Base-by-base conservation (phyloP, 2,797 vertebrate genomes). In the Myotis findleyi region DNA sequence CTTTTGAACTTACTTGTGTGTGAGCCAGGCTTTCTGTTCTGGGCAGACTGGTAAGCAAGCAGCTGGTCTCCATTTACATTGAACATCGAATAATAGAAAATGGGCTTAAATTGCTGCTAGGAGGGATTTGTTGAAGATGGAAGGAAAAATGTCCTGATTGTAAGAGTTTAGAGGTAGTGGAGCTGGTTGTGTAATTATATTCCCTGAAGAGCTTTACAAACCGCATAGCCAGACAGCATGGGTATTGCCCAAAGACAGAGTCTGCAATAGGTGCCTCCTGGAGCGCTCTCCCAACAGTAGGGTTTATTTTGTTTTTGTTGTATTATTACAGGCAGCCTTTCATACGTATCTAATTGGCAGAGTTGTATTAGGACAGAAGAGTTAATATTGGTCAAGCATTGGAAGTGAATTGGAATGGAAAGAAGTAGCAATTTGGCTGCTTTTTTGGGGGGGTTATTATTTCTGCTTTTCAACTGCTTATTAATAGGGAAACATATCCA, bases 1-100 rank as follows among this genome's bases (percentile, higher is more conserved):
- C 77, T 92, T 96, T 96, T 90, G 69, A 94, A 90, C 86, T 96
- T 91, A 64, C n/a, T 86, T 93, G 89, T 94, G 82, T 80, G 49
- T 84, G 83, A 93, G 55, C 64, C 57, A 69, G 66, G 62, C 64
- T 90, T 6, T 95, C 95, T 93, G 72, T 79, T 94, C 66, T 84
- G 87, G 41, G 90, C 59, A 93, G 81, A 76, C 81, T 93, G 83
- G 89, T 94, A 87, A 81, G 80, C 93, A 68, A 93, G 66, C 95
- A 95, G 92, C 93, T 97, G 90, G 57, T 83, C 75, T 96, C 55
- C 87, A 49, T 95, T 96, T 95, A 30, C 71, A 88, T 25, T 72
- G 72, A 95, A 81, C 33, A 83, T 27, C 3, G 5, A 94, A 92
- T 93, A 96, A 94, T 38, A 93, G 85, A 77, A 97, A 94, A 95